Conservation (phyloP, 2,888 invertebrate species). For the Arrhopalites spinosus region DNA sequence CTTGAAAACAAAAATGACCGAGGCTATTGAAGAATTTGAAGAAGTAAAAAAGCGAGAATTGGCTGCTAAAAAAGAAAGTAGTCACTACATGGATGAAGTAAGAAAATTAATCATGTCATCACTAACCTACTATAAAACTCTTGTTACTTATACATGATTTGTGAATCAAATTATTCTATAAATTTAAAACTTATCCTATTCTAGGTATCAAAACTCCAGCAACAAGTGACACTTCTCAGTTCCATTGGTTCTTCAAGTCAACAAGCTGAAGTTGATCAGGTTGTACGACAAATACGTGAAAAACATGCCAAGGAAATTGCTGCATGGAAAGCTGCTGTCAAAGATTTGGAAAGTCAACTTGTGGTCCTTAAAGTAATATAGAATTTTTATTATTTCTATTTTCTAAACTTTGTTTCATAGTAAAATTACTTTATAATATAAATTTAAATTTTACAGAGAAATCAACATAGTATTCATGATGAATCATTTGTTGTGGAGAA, state of each 20-base stretch:
- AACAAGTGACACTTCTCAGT: conserved; percentile 48
- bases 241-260: conserved; percentile 51
- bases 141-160: background rate
- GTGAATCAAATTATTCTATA: background rate
- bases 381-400: background rate
- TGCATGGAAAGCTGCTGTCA: conserved; percentile 43
- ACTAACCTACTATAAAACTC: background rate
- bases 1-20: conserved; percentile 48
- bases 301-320: conserved; percentile 49
- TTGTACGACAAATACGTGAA: conserved; percentile 50
- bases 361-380: conserved; percentile 24
- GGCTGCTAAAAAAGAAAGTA: conserved; percentile 39
- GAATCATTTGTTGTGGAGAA: conserved; percentile 37
- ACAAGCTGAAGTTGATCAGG: conserved; percentile 50
- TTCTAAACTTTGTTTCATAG: too few species aligned
- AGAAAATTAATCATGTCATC: background rate
- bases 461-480: conserved; percentile 42
- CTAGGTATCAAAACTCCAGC: conserved; percentile 46
- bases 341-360: conserved; percentile 49
- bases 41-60: conserved; percentile 41
- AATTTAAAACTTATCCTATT: background rate
- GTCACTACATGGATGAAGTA: conserved; percentile 44
- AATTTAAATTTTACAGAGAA: conserved; percentile 35
- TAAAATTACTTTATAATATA: background rate
- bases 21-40: conserved; percentile 52